These are phyloP conservation scores for Picathartes gymnocephalus DNA, from an alignment of 2,113 vertebrate species.

Conservation along the genomic window DNA sequence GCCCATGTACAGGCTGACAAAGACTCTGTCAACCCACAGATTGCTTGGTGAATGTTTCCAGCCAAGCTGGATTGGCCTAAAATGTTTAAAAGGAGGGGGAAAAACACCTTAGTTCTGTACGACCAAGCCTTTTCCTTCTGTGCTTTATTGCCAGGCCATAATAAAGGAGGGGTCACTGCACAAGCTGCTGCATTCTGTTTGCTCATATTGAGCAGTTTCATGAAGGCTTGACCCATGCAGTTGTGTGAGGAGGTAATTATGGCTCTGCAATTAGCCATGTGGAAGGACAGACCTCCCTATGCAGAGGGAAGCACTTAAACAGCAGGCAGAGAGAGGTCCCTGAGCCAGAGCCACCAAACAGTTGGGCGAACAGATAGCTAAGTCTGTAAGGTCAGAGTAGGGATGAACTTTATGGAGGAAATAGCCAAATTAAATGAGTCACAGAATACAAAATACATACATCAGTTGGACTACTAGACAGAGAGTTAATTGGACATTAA, in stretches of 20 bases:
- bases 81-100: background rate
- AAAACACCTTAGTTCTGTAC: background rate
- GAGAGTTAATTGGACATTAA: background rate
- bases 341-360: background rate
- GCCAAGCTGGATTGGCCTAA: background rate
- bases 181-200: constrained; percentile 17
- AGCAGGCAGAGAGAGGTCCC: background rate
- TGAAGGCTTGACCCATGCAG: background rate
- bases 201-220: background rate
- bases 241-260: constrained; percentile 11
- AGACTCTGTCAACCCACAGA: background rate
- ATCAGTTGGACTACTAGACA: background rate
- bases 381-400: background rate
- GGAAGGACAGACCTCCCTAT: background rate
- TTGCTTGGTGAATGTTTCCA: background rate
- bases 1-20: background rate
- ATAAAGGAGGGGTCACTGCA: background rate
- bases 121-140: background rate
- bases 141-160: background rate
- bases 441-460: background rate
- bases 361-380: background rate
- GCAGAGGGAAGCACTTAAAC: background rate
- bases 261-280: background rate
- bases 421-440: background rate
- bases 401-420: background rate